Base-by-base conservation (phyloP, 1,140 invertebrate species). In the Hylaeus anthracinus region DNA sequence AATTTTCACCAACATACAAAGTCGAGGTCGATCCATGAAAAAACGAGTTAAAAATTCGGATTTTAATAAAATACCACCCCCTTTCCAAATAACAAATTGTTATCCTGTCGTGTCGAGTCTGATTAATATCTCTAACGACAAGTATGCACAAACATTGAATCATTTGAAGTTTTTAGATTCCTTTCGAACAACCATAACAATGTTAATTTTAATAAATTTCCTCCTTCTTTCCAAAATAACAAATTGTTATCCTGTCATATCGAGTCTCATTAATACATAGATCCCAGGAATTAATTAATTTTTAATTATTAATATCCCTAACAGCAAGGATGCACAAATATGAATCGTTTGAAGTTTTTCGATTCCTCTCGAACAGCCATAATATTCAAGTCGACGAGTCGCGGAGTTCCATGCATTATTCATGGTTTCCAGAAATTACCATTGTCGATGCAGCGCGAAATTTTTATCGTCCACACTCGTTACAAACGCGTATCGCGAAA, bases 351-450 rank as follows among this genome's bases (percentile, higher is more conserved):
- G 45, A n/a, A 9, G 9, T 26, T n/a, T 67, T 26, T 10, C 9
- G 37, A 67, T 67, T 53, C 37, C 66, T 53, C 66, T 14, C 5
- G 26, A 14, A 26, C 10, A 5, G 4, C 4, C 12, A 3, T 67
- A 48, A 48, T 37, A 67, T 67, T 51, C 48, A 67, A 67, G 53
- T 67, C n/a, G 26, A 26, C 45, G 10, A 51, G 45, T 51, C 2
- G 26, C 14, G 15, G 1, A 6, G n/a, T 5, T 9, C 1, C 2
- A 69, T 77, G 56, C 37, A 77, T 77, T 77, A 69, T 77, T 77
- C 55, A 69, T 69, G 26, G 9, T 69, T 58, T 69, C 15, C 65
- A 48, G 74, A 76, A 48, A 67, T 48, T 41, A n/a, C 15, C n/a
- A 37, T 8, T 4, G 10, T 4, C 48, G 37, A 10, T 65, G 63